Evolutionary conservation across 2,888 invertebrate genomes (phyloP).

Genomic region (Heliconius ethilla): DNA sequence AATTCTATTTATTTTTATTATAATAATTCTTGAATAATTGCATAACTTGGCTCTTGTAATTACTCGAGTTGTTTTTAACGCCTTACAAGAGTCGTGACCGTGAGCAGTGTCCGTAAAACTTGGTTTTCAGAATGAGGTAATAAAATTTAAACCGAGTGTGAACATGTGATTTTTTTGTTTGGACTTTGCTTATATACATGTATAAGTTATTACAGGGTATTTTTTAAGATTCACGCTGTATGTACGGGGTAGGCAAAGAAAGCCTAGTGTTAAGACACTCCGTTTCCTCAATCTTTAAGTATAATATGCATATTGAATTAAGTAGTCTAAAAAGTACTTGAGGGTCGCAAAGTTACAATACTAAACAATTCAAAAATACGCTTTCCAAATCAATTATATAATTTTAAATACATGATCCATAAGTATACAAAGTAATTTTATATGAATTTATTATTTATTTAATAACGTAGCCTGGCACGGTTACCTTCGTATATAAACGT

Average conservation of each 20-base stretch:
- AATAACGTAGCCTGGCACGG: constrained; percentile 4
- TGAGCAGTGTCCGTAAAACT: constrained; percentile 26
- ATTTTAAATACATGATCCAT: constrained; percentile 1
- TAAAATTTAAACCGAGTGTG: constrained; percentile 14
- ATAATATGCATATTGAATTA: too few species aligned
- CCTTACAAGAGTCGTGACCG: constrained; percentile 15
- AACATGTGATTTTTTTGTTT: neutral
- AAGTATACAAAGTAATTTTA: neutral
- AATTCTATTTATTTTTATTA: neutral
- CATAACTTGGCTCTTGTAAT: constrained; percentile 8
- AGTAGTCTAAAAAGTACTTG: neutral
- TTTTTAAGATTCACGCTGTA: too few species aligned
- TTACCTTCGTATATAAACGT: constrained; percentile 33
- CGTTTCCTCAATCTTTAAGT: too few species aligned
- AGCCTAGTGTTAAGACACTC: too few species aligned
- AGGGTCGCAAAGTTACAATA: neutral
- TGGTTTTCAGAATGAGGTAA: constrained; percentile 18
- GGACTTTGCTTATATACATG: neutral
- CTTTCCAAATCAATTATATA: constrained; percentile 3
- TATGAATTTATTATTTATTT: constrained; percentile 27
- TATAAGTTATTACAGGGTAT: neutral
- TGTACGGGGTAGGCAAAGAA: too few species aligned
- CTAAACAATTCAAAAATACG: neutral
- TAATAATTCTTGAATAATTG: neutral
- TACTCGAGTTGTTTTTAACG: neutral